Evolutionary conservation across 2,888 invertebrate species (phyloP), one percentile per base, ranked within the genome.

Genomic region (Papilio demoleus): DNA sequence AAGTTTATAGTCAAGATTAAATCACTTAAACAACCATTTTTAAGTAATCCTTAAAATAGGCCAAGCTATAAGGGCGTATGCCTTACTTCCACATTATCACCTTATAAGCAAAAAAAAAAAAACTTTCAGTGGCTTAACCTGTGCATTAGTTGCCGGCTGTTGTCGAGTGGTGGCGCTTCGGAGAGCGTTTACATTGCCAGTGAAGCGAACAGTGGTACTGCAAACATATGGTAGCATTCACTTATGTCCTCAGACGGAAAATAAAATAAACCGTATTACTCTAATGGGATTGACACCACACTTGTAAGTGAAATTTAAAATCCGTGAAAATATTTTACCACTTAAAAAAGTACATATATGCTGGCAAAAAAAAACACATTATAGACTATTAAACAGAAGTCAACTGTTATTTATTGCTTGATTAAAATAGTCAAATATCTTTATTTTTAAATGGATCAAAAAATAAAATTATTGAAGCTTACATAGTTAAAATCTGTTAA

Each of bases 201-300:
- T 74, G 75, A 75, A 75, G 75, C 77, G 75, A 47, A 22, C 65
- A 27, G 45, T 36, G 58, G 56, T 22, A 3, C 4, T 17, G 19
- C 61, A 47, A 38, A 62, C 27, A 50, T 11, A 12, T 11, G 47
- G 24, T 5, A 50, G 22, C 24, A 6, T 27, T 27, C 50, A 50
- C 50, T 50, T 50, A 50, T 72, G 72, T 73, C 67, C 62, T 75
- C 79, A 81, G 80, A 81, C 76, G 79, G 22, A 53, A 27, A 27
- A 53, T 27, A 65, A 65, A 65, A 42, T 47, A 50, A 27, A 68
- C 19, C 65, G 36, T 27, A 53, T 53, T 53, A 53, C 53, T 14
- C 53, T 53, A 53, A 53, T 53, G 27, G 53, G 27, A 2, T 53
- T 27, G 53, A 50, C 50, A 24, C 24, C 27, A 14, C n/a, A 50